Evolutionary conservation across 92 coral and sea anemone species (phyloP).

Genomic region (Parazoanthus swiftii): DNA sequence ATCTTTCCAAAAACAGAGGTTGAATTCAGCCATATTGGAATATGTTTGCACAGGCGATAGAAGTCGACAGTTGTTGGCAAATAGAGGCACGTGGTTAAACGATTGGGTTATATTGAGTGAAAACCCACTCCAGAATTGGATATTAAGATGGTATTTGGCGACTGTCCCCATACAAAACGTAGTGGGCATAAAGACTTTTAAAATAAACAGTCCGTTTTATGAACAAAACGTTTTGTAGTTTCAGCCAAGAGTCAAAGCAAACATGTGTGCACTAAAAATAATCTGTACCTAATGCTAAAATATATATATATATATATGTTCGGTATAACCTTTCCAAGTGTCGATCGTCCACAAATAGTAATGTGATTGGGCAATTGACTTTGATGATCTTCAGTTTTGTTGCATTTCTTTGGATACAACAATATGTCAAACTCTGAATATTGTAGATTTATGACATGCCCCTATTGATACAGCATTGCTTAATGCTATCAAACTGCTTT

Average conservation of each 20-base stretch:
- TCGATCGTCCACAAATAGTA: neutral
- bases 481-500: too few species aligned
- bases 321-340: neutral
- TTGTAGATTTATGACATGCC: neutral
- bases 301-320: neutral
- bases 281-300: neutral
- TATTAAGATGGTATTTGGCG: neutral
- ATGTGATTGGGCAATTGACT: neutral
- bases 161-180: neutral
- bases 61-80: conserved; percentile 9
- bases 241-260: neutral
- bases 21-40: neutral
- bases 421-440: neutral
- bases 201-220: neutral
- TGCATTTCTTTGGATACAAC: neutral
- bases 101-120: neutral
- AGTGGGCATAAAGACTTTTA: neutral
- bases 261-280: conserved; percentile 1
- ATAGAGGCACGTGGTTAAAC: conserved; percentile 14
- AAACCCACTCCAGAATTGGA: neutral
- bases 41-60: conserved; percentile 23
- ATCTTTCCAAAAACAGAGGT: conserved; percentile 4
- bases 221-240: neutral
- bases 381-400: neutral
- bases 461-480: neutral